phyloP scores from a whole-genome alignment of 2,113 vertebrate species.

The Clinocottus analis region DNA sequence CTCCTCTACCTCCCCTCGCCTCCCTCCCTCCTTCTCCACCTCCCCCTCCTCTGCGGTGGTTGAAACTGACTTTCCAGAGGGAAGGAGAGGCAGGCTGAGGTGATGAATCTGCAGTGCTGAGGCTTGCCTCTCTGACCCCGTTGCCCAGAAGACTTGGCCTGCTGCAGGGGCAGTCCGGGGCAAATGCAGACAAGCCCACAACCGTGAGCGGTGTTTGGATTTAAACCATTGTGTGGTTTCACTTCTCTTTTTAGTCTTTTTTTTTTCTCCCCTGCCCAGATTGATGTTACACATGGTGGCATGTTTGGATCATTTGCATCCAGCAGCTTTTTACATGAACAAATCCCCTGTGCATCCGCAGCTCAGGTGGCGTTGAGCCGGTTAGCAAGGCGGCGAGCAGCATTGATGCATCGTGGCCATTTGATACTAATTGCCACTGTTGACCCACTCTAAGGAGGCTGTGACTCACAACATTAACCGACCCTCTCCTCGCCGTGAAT shows the following conservation, averaged over 20 bases:
- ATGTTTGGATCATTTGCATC: constrained; percentile 60
- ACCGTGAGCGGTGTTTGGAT: constrained; percentile 41
- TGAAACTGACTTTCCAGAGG: constrained; percentile 72
- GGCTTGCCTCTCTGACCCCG: constrained; percentile 72
- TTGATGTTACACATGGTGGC: constrained; percentile 21
- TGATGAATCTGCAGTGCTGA: constrained; percentile 81
- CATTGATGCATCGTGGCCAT: constrained; percentile 70
- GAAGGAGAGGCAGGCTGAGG: constrained; percentile 73
- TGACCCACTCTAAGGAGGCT: constrained; percentile 45
- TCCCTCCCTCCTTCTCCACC: constrained; percentile 4
- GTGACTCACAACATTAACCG: constrained; percentile 56
- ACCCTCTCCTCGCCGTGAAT: constrained; percentile 35
- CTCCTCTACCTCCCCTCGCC: constrained; percentile 26
- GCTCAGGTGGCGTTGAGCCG: constrained; percentile 49
- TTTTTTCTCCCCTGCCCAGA: constrained; percentile 34
- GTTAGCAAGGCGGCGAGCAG: constrained; percentile 30
- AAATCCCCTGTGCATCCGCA: constrained; percentile 50
- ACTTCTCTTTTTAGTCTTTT: constrained; percentile 38
- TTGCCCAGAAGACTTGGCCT: constrained; percentile 65
- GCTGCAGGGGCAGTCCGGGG: constrained; percentile 57
- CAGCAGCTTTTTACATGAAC: constrained; percentile 31
- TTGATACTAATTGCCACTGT: constrained; percentile 61
- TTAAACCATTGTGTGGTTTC: constrained; percentile 50
- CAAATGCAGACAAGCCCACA: constrained; percentile 46
- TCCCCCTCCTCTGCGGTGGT: constrained; percentile 38